Conservation (phyloP, 2,113 vertebrate genomes). For the Lates calcarifer region DNA sequence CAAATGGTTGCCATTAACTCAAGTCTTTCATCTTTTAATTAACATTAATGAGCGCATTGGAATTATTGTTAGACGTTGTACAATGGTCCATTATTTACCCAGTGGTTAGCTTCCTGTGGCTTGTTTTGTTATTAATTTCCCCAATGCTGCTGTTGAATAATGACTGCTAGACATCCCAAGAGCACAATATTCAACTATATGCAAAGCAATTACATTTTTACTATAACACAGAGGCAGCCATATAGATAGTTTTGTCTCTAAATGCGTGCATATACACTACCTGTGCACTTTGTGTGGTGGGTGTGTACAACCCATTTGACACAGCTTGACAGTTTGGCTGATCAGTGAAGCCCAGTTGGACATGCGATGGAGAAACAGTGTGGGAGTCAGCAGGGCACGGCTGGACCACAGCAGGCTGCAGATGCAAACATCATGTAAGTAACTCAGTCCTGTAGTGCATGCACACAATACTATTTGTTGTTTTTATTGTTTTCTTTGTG, state of each 20-base stretch:
- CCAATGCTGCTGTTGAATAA: conserved; percentile 23
- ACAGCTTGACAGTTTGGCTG: conserved; percentile 78
- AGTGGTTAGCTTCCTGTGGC: conserved; percentile 23
- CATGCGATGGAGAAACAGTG: conserved; percentile 80
- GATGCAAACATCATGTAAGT: conserved; percentile 57
- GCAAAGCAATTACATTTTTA: background rate
- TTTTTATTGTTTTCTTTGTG: conserved; percentile 33
- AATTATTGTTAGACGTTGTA: conserved; percentile 22
- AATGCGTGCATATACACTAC: conserved; percentile 61
- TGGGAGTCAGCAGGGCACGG: conserved; percentile 75
- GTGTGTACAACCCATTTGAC: conserved; percentile 82
- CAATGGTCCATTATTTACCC: conserved; percentile 40
- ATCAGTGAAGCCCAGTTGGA: conserved; percentile 82
- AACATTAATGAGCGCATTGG: conserved; percentile 44
- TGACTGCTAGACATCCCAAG: conserved; percentile 2
- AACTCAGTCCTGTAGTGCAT: conserved; percentile 28
- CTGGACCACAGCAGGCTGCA: conserved; percentile 72
- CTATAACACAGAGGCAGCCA: background rate
- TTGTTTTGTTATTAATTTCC: conserved; percentile 40
- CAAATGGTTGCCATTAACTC: conserved; percentile 36
- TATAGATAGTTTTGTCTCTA: background rate
- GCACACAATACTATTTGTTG: conserved; percentile 26
- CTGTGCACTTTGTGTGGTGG: conserved; percentile 77
- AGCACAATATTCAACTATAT: conserved; percentile 3
- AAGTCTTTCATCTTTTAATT: conserved; percentile 59